Percentiles rank a stretch among this genome's conserved stretches.
Evolutionary conservation across 2,797 vertebrate genomes (phyloP).

Genomic region (Xerus rutilus): DNA sequence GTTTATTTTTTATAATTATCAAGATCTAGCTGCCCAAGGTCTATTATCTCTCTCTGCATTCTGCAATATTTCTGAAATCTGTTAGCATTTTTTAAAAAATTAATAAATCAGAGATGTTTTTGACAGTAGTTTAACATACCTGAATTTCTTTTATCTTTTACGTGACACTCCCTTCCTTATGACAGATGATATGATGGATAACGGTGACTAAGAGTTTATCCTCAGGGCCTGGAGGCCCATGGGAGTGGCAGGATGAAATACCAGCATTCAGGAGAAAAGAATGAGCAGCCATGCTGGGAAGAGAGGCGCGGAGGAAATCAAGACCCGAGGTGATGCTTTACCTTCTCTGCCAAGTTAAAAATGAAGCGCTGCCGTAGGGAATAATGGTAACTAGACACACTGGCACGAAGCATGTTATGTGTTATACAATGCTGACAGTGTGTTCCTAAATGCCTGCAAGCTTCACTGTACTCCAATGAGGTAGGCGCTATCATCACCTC

Average conservation of each 20-base stretch:
- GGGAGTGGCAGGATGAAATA: neutral
- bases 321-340: neutral
- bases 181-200: neutral
- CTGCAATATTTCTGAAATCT: neutral
- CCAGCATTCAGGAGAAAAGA: neutral
- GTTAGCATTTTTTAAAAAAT: neutral
- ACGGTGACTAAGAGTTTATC: neutral
- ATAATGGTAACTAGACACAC: neutral
- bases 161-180: neutral
- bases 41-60: neutral
- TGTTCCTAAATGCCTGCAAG: neutral
- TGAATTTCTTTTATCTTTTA: slow-evolving; percentile 48
- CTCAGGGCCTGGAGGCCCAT: neutral
- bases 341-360: neutral
- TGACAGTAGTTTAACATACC: slow-evolving; percentile 5
- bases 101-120: slow-evolving; percentile 17
- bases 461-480: neutral
- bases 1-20: neutral
- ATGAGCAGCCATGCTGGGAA: neutral
- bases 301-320: neutral
- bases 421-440: neutral
- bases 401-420: rapidly evolving
- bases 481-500: too few species aligned
- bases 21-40: neutral
- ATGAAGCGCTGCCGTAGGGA: neutral